These are phyloP conservation scores for Vespertilio murinus DNA, from an alignment of 2,797 vertebrate species.

Conservation along the genomic window DNA sequence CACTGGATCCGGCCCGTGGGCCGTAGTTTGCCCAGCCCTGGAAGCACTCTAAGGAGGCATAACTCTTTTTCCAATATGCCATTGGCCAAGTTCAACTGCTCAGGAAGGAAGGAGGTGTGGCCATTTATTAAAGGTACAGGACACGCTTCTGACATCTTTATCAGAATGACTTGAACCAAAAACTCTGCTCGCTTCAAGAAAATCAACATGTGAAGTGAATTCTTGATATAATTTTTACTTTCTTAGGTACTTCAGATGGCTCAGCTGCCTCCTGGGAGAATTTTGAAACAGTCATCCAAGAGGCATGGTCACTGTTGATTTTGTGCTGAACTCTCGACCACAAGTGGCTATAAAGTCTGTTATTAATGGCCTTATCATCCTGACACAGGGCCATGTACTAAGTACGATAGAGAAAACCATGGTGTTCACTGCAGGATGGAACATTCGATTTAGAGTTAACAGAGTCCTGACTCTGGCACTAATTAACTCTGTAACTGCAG, in stretches of 20 bases:
- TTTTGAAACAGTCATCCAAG: background rate
- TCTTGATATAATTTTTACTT: background rate
- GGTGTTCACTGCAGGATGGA: background rate
- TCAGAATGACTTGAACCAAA: background rate
- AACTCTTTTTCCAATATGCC: background rate
- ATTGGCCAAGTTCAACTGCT: background rate
- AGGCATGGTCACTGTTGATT: constrained; percentile 39
- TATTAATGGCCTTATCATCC: constrained; percentile 53
- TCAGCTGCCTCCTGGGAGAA: background rate
- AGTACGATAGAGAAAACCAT: background rate
- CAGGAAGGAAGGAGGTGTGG: background rate
- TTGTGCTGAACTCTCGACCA: constrained; percentile 58
- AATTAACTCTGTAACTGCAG: background rate
- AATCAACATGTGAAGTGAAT: constrained; percentile 33
- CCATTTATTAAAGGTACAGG: background rate
- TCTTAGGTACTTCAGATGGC: background rate
- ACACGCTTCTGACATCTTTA: background rate
- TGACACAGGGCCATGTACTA: constrained; percentile 9
- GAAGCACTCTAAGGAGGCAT: background rate
- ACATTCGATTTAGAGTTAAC: background rate
- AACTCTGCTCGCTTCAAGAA: constrained; percentile 29
- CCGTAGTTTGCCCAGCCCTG: too few species aligned
- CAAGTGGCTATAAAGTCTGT: constrained; percentile 6
- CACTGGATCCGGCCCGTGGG: too few species aligned
- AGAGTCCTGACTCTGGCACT: background rate